These are phyloP conservation scores for Polydrusus cervinus DNA, from an alignment of 2,888 invertebrate genomes.

Conservation along the genomic window DNA sequence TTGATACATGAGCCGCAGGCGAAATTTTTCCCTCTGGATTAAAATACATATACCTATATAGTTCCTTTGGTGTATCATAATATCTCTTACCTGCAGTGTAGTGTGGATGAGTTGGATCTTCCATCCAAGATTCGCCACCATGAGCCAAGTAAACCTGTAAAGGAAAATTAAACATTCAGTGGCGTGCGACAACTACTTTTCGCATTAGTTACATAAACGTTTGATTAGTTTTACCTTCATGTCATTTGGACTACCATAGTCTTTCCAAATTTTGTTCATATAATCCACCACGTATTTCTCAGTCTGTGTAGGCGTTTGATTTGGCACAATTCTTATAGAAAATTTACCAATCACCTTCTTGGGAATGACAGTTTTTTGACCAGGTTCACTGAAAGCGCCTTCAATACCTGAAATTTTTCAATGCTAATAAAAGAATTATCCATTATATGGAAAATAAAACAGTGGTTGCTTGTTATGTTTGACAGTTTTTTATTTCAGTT, in stretches of 20 bases:
- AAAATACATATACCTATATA: no score
- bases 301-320: conserved; percentile 91
- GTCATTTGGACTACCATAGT: conserved; percentile 88
- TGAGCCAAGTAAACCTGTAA: conserved; percentile 61
- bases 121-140: conserved; percentile 93
- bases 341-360: conserved; percentile 96
- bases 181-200: no score
- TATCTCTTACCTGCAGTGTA: conserved; percentile 91
- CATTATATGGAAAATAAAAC: no score
- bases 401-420: conserved; percentile 71
- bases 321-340: conserved; percentile 96
- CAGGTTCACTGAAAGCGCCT: conserved; percentile 94
- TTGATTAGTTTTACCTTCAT: conserved; percentile 76
- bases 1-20: no score
- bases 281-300: conserved; percentile 85
- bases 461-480: no score
- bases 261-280: conserved; percentile 85
- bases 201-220: no score
- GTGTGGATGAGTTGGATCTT: conserved; percentile 93
- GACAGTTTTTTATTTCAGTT: no score
- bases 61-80: no score
- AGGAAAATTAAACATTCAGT: conserved; percentile 1
- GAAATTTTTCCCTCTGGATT: no score
- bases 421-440: background rate
- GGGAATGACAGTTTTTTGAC: conserved; percentile 96